These are phyloP conservation scores for Mimumesa dahlbomi DNA, from an alignment of 2,888 invertebrate genomes.

Conservation along the genomic window DNA sequence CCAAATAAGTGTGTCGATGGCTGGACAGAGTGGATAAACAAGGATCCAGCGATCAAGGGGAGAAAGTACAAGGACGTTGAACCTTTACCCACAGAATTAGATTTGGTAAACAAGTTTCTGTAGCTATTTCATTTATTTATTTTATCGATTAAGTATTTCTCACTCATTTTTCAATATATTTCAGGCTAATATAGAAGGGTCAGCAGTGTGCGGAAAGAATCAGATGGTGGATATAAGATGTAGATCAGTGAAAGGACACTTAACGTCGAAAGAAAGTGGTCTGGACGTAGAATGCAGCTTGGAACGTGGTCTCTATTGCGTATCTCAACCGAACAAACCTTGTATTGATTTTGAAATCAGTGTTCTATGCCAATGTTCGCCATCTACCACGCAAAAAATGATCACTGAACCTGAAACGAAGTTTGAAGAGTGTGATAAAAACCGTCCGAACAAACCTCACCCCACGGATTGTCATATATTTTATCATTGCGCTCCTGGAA, in stretches of 20 bases:
- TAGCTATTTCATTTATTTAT: neutral
- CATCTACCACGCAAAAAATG: too few relatives aligned
- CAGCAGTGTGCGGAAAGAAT: slow-evolving; percentile 83
- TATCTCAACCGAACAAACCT: slow-evolving; percentile 73
- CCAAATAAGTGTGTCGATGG: slow-evolving; percentile 84
- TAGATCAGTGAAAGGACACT: slow-evolving; percentile 85
- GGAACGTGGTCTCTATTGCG: slow-evolving; percentile 87
- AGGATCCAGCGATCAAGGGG: slow-evolving; percentile 80
- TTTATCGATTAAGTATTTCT: neutral
- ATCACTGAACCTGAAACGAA: neutral
- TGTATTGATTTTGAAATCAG: slow-evolving; percentile 93
- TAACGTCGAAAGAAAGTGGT: slow-evolving; percentile 85
- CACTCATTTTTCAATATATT: neutral
- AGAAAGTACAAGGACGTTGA: slow-evolving; percentile 82
- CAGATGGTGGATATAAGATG: slow-evolving; percentile 89
- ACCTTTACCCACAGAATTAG: slow-evolving; percentile 82
- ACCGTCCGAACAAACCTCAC: slow-evolving; percentile 83
- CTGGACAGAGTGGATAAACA: slow-evolving; percentile 91
- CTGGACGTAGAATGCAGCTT: slow-evolving; percentile 89
- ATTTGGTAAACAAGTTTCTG: slow-evolving; percentile 80
- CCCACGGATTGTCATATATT: slow-evolving; percentile 86
- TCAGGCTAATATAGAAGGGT: slow-evolving; percentile 78
- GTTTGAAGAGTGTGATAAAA: neutral
- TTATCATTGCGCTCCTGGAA: slow-evolving; percentile 84
- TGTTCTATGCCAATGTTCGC: slow-evolving; percentile 85